Evolutionary conservation across 2,888 invertebrate genomes (phyloP), one percentile per base, ranked within the genome.

Genomic region (Tholera decimalis): DNA sequence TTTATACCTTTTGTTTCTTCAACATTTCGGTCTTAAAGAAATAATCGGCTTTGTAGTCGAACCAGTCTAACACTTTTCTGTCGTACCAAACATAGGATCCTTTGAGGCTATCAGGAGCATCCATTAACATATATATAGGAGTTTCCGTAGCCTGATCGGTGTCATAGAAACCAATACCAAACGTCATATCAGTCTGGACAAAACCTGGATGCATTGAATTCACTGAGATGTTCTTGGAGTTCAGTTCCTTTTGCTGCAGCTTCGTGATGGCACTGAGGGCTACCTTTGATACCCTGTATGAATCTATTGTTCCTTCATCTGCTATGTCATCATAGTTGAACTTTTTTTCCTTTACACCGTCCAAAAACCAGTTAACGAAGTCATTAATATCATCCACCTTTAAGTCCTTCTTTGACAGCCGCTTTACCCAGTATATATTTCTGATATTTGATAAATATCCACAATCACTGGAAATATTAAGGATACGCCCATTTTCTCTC

Each of bases 121-220:
- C 88, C 5, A 96, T 92, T 41, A 96, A 97, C 82, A 96, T 79
- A 77, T 96, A 96, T 0, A 96, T 62, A 0, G 96, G 96, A 2
- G 96, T 96, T 66, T 92, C 91, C 4, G 97, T 96, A 9, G 96
- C 96, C 83, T 95, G 89, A 24, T 97, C 97, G 11, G 93, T 86
- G 2, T 93, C 95, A 53, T 96, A 90, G 53, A 92, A 89, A 0
- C 97, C 98, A 75, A 94, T 94, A 33, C 96, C 96, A 28, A 92
- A 93, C 0, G 97, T 96, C 98, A 98, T 97, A 82, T 98, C 97
- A 0, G 98, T 98, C 69, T 96, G 96, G 0, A 98, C 98, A 77
- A 97, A 96, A 0, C 98, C 98, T 4, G 98, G 98, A 87, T 97
- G 97, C 83, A 97, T 96, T 7, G 96, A 93, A 87, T 97, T 98